These are phyloP conservation scores for Callinectes sapidus DNA, from an alignment of 2,888 invertebrate genomes.

Conservation along the genomic window DNA sequence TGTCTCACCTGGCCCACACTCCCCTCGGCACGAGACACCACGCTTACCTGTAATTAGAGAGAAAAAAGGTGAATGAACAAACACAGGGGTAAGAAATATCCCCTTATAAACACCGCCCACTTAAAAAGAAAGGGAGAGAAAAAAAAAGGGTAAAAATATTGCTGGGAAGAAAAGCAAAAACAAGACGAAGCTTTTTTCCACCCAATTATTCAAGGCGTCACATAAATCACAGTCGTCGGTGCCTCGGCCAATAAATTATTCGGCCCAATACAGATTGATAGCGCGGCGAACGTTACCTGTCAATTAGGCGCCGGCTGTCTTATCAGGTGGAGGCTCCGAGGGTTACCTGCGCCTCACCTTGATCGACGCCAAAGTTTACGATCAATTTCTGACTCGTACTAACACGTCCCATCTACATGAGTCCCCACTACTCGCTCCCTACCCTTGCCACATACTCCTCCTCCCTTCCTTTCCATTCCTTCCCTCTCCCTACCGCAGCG, in stretches of 20 bases:
- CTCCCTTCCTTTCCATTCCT: background rate
- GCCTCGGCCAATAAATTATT: constrained; percentile 17
- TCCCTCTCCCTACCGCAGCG: background rate
- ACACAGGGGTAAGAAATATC: background rate
- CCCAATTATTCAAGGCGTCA: constrained; percentile 18
- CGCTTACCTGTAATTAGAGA: constrained; percentile 29
- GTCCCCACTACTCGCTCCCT: too few relatives aligned
- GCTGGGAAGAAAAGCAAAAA: background rate
- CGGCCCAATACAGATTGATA: constrained; percentile 24
- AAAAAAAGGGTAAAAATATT: constrained; percentile 5
- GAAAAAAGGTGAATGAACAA: background rate
- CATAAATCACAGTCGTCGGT: constrained; percentile 26
- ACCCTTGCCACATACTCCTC: background rate
- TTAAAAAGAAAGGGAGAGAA: background rate
- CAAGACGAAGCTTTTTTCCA: background rate
- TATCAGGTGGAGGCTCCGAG: constrained; percentile 19
- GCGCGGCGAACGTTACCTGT: background rate
- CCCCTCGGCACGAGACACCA: constrained; percentile 5
- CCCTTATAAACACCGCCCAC: background rate
- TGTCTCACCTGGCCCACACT: background rate
- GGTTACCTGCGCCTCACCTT: constrained; percentile 20
- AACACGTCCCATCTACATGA: constrained; percentile 19
- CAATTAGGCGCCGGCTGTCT: constrained; percentile 20
- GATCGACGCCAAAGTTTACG: constrained; percentile 19
- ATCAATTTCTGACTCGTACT: constrained; percentile 31